A percentile compares a stretch with the other conserved stretches of the same genome.
phyloP scores from a whole-genome alignment of 2,113 vertebrate species.

The Odocoileus virginianus region DNA sequence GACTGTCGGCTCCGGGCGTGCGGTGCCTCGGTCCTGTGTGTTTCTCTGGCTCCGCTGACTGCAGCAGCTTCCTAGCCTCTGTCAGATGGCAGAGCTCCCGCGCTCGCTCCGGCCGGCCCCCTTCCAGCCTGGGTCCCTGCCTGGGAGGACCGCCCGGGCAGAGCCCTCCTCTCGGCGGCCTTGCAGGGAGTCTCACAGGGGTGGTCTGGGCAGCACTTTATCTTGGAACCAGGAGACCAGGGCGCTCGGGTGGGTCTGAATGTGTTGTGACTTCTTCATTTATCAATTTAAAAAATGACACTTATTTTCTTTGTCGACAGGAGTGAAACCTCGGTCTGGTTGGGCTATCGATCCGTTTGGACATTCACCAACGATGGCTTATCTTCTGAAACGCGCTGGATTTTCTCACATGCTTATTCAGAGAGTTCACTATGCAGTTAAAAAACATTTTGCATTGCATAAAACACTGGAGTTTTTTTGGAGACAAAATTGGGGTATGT shows the following conservation, averaged over 20 bases:
- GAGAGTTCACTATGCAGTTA: slow-evolving; percentile 91
- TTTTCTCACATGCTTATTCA: slow-evolving; percentile 92
- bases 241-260: background rate
- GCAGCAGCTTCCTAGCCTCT: too few relatives aligned
- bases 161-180: background rate
- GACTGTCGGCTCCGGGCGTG: background rate
- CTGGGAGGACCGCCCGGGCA: background rate
- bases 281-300: background rate
- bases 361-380: slow-evolving; percentile 92
- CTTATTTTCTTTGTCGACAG: slow-evolving; percentile 74
- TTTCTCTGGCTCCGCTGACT: background rate
- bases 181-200: background rate
- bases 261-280: background rate
- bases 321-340: slow-evolving; percentile 87
- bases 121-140: background rate
- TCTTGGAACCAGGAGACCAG: background rate
- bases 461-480: slow-evolving; percentile 92
- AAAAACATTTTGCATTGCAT: slow-evolving; percentile 89
- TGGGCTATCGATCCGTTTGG: slow-evolving; percentile 96
- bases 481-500: slow-evolving; percentile 95
- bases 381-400: slow-evolving; percentile 90
- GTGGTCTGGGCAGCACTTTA: background rate
- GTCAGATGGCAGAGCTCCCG: background rate
- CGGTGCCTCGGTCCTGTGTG: background rate
- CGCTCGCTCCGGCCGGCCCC: background rate